Conservation (phyloP, 2,888 invertebrate genomes). For the Anorthoa munda region DNA sequence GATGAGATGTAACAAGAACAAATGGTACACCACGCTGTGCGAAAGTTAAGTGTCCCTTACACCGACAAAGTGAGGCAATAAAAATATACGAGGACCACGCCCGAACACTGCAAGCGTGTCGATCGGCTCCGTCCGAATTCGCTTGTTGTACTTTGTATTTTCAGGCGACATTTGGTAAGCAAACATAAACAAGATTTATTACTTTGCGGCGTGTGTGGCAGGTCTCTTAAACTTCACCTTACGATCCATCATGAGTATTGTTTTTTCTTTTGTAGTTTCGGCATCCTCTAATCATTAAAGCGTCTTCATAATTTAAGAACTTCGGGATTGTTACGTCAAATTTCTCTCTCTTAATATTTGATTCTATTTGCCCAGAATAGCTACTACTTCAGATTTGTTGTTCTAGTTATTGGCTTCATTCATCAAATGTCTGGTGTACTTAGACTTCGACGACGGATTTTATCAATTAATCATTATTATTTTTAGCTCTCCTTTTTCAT, state of each 20-base stretch:
- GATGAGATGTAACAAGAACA: slow-evolving; percentile 73
- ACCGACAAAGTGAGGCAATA: slow-evolving; percentile 82
- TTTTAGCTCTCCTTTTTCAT: background rate
- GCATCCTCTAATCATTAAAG: slow-evolving; percentile 47
- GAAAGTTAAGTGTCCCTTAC: slow-evolving; percentile 76
- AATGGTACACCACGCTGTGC: slow-evolving; percentile 76
- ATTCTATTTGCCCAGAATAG: background rate
- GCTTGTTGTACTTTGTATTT: slow-evolving; percentile 79
- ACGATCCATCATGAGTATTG: slow-evolving; percentile 73
- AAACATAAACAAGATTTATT: slow-evolving; percentile 87
- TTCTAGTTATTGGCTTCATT: background rate
- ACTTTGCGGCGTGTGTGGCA: slow-evolving; percentile 82
- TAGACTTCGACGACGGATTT: background rate
- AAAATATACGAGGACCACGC: slow-evolving; percentile 83
- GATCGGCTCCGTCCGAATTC: slow-evolving; percentile 77
- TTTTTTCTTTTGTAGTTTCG: slow-evolving; percentile 68
- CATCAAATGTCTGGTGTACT: background rate
- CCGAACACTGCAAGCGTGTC: slow-evolving; percentile 80
- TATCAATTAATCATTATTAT: slow-evolving; percentile 13
- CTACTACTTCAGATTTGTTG: background rate
- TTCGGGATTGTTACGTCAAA: slow-evolving; percentile 27
- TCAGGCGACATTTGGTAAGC: slow-evolving; percentile 85
- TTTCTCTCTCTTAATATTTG: slow-evolving; percentile 8
- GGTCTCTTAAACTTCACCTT: slow-evolving; percentile 71
- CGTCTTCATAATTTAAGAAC: slow-evolving; percentile 38